phyloP scores from a whole-genome alignment of 2,113 vertebrate genomes.

The Chroicocephalus ridibundus region DNA sequence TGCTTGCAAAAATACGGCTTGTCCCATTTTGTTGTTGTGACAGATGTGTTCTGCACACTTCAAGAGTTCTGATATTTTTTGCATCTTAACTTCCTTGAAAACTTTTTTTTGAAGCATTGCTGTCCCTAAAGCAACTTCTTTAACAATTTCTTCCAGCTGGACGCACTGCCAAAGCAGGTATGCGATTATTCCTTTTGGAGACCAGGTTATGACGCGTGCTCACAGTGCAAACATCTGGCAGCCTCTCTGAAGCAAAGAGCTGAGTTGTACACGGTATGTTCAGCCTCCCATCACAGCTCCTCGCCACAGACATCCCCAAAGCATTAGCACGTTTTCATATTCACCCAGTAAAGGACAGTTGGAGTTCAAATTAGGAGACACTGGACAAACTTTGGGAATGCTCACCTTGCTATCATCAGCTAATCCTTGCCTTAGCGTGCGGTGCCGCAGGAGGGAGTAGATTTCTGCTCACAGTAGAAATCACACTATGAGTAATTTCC shows the following conservation, averaged over 20 bases:
- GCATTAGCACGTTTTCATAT: neutral
- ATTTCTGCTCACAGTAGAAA: slow-evolving; percentile 19
- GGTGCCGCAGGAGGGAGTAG: neutral
- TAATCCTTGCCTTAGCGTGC: neutral
- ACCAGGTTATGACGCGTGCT: neutral
- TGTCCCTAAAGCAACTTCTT: neutral
- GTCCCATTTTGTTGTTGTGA: neutral
- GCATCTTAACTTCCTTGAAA: neutral
- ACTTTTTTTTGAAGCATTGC: neutral
- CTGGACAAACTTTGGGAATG: neutral
- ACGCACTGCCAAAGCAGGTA: neutral
- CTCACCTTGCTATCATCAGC: neutral
- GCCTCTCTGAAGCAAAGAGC: neutral
- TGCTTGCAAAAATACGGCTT: neutral
- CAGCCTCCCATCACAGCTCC: neutral
- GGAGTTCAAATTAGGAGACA: neutral
- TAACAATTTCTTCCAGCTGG: neutral
- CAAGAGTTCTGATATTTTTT: neutral
- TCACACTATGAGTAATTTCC: slow-evolving; percentile 61
- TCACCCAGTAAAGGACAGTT: neutral
- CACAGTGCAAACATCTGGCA: neutral
- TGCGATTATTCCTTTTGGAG: neutral
- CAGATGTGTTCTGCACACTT: neutral
- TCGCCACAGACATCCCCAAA: neutral
- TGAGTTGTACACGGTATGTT: neutral